Evolutionary conservation across 1,140 invertebrate genomes (phyloP).

Genomic region (Drosophila nannoptera): DNA sequence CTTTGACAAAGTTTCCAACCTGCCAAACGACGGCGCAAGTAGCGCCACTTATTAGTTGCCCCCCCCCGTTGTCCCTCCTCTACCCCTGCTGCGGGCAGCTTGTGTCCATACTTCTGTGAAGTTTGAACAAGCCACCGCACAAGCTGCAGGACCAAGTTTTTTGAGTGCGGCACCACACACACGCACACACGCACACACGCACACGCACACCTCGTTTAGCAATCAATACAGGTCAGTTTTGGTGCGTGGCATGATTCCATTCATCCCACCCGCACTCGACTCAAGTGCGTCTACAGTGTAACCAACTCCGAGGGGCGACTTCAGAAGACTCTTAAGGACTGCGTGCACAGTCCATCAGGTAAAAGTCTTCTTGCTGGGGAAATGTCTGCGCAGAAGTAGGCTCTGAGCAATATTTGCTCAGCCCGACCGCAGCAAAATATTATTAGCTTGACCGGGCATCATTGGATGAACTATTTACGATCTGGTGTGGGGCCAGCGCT

Average conservation of each 20-base stretch:
- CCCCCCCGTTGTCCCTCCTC: no score
- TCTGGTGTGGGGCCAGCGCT: background rate
- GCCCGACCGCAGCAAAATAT: no score
- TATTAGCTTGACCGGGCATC: no score
- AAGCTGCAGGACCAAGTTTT: conserved; percentile 54
- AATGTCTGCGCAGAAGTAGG: background rate
- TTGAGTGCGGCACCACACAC: conserved; percentile 6
- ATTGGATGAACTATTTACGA: no score
- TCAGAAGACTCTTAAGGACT: conserved; percentile 54
- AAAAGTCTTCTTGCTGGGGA: background rate
- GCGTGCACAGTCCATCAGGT: conserved; percentile 16
- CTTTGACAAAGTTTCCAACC: conserved; percentile 66
- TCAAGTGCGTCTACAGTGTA: conserved; percentile 56
- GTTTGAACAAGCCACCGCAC: conserved; percentile 49
- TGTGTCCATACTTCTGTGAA: conserved; percentile 59
- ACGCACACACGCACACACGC: background rate
- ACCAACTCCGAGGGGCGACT: conserved; percentile 44
- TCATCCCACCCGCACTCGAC: conserved; percentile 38
- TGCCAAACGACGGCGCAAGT: conserved; percentile 17
- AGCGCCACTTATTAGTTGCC: conserved; percentile 49
- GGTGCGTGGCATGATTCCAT: conserved; percentile 40
- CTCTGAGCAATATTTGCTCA: no score
- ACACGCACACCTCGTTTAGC: conserved; percentile 46
- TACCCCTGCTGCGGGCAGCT: no score
- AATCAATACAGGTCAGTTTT: conserved; percentile 74